Evolutionary conservation across 2,113 vertebrate species (phyloP), one percentile per base, ranked within the genome.

Genomic region (Podarcis raffonei): DNA sequence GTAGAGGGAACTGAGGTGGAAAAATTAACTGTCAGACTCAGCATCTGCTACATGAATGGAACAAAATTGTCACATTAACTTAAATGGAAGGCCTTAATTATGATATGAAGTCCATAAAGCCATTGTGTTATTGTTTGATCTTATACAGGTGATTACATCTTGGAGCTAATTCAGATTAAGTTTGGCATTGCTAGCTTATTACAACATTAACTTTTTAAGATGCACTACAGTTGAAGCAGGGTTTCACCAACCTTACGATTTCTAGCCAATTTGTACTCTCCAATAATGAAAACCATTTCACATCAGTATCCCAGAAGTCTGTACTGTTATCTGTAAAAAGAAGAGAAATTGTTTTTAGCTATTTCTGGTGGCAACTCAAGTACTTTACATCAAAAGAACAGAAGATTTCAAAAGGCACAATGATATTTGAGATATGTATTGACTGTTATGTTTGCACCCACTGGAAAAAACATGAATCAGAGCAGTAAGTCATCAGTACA

Each of bases 291-390:
- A 98, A 98, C 98, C 98, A 98, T 86, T 98, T 98, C 92, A 98
- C 96, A 93, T 98, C 98, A n/a, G 97, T 98, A 92, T 97, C 94
- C 98, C 98, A 98, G 90, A 98, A 98, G 32, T 98, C 98, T 5
- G 97, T 92, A 91, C 97, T 96, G 89, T 97, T 98, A 94, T 98
- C 98, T 98, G 94, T 39, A 94, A 90, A 90, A 84, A 81, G 53
- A 81, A 93, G 79, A 11, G 32, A 30, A 87, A 72, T 32, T 0
- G 3, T 42, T 89, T 91, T 25, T 42, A 23, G 6, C 9, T 71
- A 81, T 81, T 68, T 57, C 20, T 53, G 20, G 42, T 53, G 16
- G 62, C 12, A 69, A 20, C 37, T 59, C n/a, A 32, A 25, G 53
- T 6, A 65, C 8, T 27, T 30, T 20, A 62, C 59, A 62, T 74